Conservation (phyloP, 2,888 invertebrate species). For the Sussaba pulchella region DNA sequence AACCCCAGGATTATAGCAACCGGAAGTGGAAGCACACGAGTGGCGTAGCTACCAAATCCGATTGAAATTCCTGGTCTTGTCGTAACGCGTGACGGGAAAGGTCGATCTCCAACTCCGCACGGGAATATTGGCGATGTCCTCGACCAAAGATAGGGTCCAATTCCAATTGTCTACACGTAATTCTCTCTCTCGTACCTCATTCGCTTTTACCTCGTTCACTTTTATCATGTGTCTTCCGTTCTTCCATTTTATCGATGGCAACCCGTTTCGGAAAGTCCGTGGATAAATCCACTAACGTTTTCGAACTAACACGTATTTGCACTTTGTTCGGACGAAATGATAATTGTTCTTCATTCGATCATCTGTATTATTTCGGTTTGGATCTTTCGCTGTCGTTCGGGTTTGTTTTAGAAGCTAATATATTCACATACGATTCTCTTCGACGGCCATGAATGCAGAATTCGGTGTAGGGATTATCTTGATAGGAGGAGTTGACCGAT, state of each 20-base stretch:
- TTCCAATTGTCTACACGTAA: slow-evolving; percentile 54
- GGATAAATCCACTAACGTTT: too few species aligned
- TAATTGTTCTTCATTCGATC: background rate
- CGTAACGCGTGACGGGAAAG: slow-evolving; percentile 60
- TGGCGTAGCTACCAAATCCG: slow-evolving; percentile 21
- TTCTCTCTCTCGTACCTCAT: background rate
- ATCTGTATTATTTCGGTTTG: background rate
- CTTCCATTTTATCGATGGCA: background rate
- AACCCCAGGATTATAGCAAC: background rate
- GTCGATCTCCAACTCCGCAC: slow-evolving; percentile 36
- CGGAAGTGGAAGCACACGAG: background rate
- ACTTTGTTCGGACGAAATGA: background rate
- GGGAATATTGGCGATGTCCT: slow-evolving; percentile 34
- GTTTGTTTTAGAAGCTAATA: too few species aligned
- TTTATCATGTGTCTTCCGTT: background rate
- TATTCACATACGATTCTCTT: too few species aligned
- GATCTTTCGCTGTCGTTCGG: too few species aligned
- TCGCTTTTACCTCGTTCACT: slow-evolving; percentile 15
- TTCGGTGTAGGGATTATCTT: too few species aligned
- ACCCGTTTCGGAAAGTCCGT: too few species aligned
- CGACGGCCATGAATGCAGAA: too few species aligned
- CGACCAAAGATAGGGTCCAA: slow-evolving; percentile 36
- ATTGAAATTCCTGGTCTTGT: slow-evolving; percentile 58
- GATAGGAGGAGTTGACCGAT: too few species aligned
- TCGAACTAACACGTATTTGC: background rate